Evolutionary conservation across 2,113 vertebrate genomes (phyloP), one percentile per base, ranked within the genome.

Genomic region (Paedocypris sp.): DNA sequence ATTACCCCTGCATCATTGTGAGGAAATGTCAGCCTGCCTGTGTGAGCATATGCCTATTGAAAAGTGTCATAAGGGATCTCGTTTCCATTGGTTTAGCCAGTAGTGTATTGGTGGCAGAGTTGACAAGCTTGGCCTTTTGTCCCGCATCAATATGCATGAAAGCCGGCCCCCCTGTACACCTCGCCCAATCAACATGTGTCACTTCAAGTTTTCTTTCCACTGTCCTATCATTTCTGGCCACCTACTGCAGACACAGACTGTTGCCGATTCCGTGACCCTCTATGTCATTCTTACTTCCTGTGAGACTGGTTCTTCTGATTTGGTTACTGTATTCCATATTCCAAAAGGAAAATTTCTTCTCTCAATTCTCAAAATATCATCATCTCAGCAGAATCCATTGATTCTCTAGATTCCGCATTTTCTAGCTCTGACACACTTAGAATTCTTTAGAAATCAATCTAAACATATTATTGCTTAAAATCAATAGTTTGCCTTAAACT

Each of bases 1-100:
- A 72, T 75, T 70, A 73, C 66, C 51, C 60, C 50, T 42, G 38
- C 64, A 63, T 69, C 58, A 73, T 51, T 62, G 57, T 65, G 49
- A 66, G 70, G 70, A 75, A 78, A 78, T 69, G 60, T 74, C 68
- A 73, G 19, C 15, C 33, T 50, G 41, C 23, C 22, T 19, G 5
- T 43, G 23, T 54, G 50, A 16, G 59, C 23, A 22, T 58, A 32
- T 45, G 58, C 51, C 19, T 32, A 41, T 45, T 16, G 57, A 57
- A 41, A n/a, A 41, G 45, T 56, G 41, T 62, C 49, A 59, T 51
- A 45, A 50, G 36, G 29, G 50, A 39, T 57, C 16, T 33, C 16
- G 31, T 20, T 58, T 11, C 35, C 31, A 2, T 53, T 51, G 33
- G 39, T 49, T 10, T 50, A 12, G 10, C 51, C 47, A 32, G 35